Evolutionary conservation across 2,888 invertebrate genomes (phyloP), one percentile per base, ranked within the genome.

Genomic region (Arctia plantaginis): DNA sequence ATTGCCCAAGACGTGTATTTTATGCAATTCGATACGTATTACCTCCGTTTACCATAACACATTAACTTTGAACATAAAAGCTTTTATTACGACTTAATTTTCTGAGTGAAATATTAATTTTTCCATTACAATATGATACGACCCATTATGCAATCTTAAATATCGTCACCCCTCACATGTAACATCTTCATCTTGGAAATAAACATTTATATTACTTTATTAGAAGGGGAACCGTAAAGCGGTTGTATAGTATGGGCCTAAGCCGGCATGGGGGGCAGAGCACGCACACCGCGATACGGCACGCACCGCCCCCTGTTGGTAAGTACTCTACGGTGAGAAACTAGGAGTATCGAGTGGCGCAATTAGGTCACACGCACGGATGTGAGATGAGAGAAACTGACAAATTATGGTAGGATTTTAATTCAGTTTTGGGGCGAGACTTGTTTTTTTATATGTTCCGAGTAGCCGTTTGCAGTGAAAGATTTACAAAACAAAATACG

Each of bases 321-420:
- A 74, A 70, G 74, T 70, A 68, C 39, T 72, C 55, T 73, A n/a
- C 73, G 78, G 71, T 62, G 66, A 73, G 66, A 62, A 76, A 72
- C 74, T 77, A 70, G 51, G 65, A 76, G 73, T 74, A 73, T 65
- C 66, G 72, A 76, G 74, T 44, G 65, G 62, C 27, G 73, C 73
- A 83, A 86, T 86, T 80, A 86, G 85, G 83, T 83, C 83, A 77
- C 78, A 82, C 86, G 83, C 84, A 86, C 74, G 70, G 74, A 73
- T 62, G 44, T 71, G 67, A 35, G 59, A 70, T 67, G 67, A 70
- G 74, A 74, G 62, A 59, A 59, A 71, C 18, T 59, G 66, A 59
- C 64, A 23, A 64, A 51, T 66, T 23, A 35, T 7, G 4, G 1
- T 2, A 23, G 3, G 23, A 44, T 44, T 62, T 35, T n/a, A 33